Evolutionary conservation across 2,888 invertebrate species (phyloP).

Genomic region (Opisthograptis luteolata): DNA sequence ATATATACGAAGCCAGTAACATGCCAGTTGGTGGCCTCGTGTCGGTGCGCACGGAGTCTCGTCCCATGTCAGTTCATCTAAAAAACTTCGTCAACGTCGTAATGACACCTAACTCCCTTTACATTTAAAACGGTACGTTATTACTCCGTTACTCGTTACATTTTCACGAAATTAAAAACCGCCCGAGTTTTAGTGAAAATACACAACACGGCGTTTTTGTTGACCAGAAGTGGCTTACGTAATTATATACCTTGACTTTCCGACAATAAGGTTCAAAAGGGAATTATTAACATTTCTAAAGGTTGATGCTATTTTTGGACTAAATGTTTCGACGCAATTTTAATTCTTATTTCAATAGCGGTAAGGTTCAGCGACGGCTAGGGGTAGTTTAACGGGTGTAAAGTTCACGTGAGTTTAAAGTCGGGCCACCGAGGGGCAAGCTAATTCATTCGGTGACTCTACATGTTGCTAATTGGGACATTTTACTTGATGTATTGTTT

Average conservation of each 20-base stretch:
- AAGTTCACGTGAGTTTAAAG: slow-evolving; percentile 7
- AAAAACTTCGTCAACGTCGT: not conserved
- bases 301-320: not conserved
- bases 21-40: too few relatives aligned
- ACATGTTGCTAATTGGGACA: not conserved
- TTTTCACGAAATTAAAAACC: slow-evolving; percentile 7
- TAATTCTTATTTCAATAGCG: not conserved
- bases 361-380: too few relatives aligned
- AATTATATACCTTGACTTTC: not conserved
- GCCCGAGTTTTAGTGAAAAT: slow-evolving; percentile 7
- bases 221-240: too few relatives aligned
- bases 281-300: too few relatives aligned
- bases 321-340: not conserved
- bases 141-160: slow-evolving; percentile 3
- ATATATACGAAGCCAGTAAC: too few relatives aligned
- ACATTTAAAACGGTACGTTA: slow-evolving; percentile 6
- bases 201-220: slow-evolving; percentile 29
- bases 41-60: too few relatives aligned
- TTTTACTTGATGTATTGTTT: not conserved
- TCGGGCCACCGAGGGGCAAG: slow-evolving; percentile 5
- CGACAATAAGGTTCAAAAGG: not conserved
- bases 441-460: slow-evolving; percentile 9
- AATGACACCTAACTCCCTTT: not conserved
- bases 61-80: too few relatives aligned
- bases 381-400: not conserved